Percentiles rank a stretch among this genome's conserved stretches.
Evolutionary conservation across 2,888 invertebrate species (phyloP).

Genomic region (Drosophila affinis): DNA sequence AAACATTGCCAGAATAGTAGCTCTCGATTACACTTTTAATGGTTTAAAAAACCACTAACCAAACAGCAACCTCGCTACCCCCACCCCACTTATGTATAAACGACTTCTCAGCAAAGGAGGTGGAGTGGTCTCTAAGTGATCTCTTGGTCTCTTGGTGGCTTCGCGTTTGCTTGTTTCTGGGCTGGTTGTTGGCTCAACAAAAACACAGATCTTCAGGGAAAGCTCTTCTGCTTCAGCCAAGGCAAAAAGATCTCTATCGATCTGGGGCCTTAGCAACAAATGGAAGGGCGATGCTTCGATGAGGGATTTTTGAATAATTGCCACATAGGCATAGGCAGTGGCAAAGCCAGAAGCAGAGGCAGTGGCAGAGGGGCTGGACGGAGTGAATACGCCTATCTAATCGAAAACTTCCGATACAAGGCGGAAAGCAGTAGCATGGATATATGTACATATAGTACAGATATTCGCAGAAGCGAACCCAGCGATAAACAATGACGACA

Average conservation of each 20-base stretch:
- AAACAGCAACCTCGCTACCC: not conserved
- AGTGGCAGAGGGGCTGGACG: not conserved
- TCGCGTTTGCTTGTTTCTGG: no score
- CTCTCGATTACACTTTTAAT: no score
- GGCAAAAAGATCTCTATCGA: not conserved
- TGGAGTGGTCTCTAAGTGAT: not conserved
- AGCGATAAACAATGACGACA: conserved; percentile 23
- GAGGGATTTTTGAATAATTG: not conserved
- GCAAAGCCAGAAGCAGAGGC: not conserved
- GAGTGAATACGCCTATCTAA: conserved; percentile 47
- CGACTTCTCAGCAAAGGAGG: not conserved
- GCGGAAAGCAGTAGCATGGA: conserved; percentile 31
- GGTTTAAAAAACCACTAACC: not conserved
- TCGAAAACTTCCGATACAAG: conserved; percentile 64
- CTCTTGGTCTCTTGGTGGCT: not conserved
- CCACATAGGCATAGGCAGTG: not conserved
- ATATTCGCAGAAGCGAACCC: conserved; percentile 2
- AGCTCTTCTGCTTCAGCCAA: not conserved
- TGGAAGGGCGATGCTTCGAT: not conserved
- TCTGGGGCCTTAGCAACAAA: not conserved
- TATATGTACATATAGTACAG: no score
- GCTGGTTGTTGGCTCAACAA: not conserved
- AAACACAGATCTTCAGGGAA: not conserved
- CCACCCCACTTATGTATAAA: not conserved
- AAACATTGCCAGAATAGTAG: not conserved